Percentiles rank a stretch among this genome's conserved stretches.
These are phyloP conservation scores for Noctua fimbriata DNA, from an alignment of 2,888 invertebrate species.

Conservation along the genomic window DNA sequence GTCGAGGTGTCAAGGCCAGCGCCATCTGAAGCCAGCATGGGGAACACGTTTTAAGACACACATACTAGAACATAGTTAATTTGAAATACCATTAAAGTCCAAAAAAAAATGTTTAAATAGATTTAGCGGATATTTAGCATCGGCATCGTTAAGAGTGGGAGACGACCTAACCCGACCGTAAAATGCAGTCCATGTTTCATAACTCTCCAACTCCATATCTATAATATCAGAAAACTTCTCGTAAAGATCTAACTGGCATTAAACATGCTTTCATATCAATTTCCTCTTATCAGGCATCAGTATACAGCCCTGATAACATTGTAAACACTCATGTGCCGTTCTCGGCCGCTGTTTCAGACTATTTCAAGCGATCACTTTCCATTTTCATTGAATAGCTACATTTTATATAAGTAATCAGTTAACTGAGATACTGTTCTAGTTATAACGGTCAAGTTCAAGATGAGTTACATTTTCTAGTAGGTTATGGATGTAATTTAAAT, in stretches of 20 bases:
- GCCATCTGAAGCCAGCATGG: slow-evolving; percentile 23
- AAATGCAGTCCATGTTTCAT: neutral
- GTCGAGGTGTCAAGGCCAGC: slow-evolving; percentile 64
- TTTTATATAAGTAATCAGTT: neutral
- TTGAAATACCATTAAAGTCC: neutral
- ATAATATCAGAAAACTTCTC: slow-evolving; percentile 1
- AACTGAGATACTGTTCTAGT: neutral
- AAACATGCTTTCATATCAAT: slow-evolving; percentile 52
- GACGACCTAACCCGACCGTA: neutral
- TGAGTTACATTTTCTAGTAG: neutral
- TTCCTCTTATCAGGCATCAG: slow-evolving; percentile 75
- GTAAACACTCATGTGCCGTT: slow-evolving; percentile 74
- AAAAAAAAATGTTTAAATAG: no score
- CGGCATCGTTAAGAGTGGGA: neutral
- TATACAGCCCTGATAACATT: slow-evolving; percentile 78
- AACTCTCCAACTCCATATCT: neutral
- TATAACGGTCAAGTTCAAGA: slow-evolving; percentile 53
- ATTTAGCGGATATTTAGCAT: neutral
- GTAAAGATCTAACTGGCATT: slow-evolving; percentile 3
- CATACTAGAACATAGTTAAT: neutral
- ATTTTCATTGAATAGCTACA: slow-evolving; percentile 23
- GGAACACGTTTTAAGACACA: slow-evolving; percentile 19
- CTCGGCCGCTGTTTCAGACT: slow-evolving; percentile 30
- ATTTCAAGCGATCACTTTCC: slow-evolving; percentile 56
- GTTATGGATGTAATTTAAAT: neutral